Evolutionary conservation across 2,888 invertebrate species (phyloP).

Genomic region (Trachelus tabidus): DNA sequence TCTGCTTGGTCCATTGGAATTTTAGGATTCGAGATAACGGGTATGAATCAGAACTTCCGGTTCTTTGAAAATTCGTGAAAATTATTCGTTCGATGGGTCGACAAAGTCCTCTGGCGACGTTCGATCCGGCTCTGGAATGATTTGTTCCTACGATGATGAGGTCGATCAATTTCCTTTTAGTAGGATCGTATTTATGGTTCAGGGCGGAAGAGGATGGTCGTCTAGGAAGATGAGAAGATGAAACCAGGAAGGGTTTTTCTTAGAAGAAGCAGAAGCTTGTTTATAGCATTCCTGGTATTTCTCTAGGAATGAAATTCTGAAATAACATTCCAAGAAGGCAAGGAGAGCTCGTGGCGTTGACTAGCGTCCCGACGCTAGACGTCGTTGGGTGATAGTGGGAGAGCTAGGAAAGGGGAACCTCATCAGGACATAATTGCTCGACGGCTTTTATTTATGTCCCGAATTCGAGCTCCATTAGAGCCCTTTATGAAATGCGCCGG

Average conservation of each 20-base stretch:
- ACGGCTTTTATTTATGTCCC: conserved; percentile 15
- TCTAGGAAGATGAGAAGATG: neutral
- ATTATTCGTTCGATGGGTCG: neutral
- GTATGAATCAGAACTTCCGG: neutral
- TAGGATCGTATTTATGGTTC: neutral
- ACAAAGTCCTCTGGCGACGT: neutral
- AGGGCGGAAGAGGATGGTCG: neutral
- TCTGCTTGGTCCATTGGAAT: neutral
- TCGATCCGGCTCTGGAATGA: neutral
- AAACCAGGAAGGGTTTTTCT: neutral
- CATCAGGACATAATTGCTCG: conserved; percentile 17
- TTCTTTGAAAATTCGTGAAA: neutral
- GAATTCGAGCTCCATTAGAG: conserved; percentile 11
- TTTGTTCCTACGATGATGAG: neutral
- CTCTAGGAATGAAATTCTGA: conserved; percentile 13
- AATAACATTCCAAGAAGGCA: conserved; percentile 15
- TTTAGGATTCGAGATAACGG: neutral
- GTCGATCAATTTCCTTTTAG: neutral
- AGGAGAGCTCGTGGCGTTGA: conserved; percentile 10
- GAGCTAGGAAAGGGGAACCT: conserved; percentile 9
- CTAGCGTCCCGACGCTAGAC: neutral
- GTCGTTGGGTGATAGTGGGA: neutral
- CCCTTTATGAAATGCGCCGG: conserved; percentile 9
- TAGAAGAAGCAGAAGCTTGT: neutral
- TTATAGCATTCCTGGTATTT: conserved; percentile 14